These are phyloP conservation scores for Anastatus disparis DNA, from an alignment of 1,140 invertebrate genomes.

Conservation along the genomic window DNA sequence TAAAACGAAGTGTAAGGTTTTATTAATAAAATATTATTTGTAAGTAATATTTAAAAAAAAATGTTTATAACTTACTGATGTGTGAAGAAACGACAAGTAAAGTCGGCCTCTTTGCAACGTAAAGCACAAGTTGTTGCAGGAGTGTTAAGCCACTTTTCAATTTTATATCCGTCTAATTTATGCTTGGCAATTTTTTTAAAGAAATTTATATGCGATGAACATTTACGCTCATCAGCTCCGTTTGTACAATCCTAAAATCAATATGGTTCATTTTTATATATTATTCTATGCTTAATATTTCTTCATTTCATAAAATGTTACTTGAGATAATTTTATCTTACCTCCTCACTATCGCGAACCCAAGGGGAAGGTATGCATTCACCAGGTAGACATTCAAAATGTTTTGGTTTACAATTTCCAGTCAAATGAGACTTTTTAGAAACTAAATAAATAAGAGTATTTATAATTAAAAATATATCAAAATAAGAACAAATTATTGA, in stretches of 20 bases:
- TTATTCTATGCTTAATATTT: too few relatives aligned
- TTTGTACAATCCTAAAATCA: conserved; percentile 70
- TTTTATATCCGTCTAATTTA: conserved; percentile 66
- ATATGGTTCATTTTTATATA: too few relatives aligned
- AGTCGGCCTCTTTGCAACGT: conserved; percentile 70
- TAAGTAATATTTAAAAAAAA: too few relatives aligned
- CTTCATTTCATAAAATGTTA: too few relatives aligned
- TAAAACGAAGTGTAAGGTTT: too few relatives aligned
- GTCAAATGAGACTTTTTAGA: conserved; percentile 43
- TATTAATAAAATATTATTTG: too few relatives aligned
- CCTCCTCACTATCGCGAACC: conserved; percentile 70
- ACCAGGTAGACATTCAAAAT: conserved; percentile 66
- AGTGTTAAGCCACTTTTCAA: conserved; percentile 72
- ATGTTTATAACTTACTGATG: conserved; percentile 71
- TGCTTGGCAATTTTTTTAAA: conserved; percentile 61
- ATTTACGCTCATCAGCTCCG: conserved; percentile 68
- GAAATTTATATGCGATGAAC: conserved; percentile 58
- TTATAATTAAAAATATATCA: too few relatives aligned
- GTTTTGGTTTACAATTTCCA: conserved; percentile 59
- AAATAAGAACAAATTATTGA: neutral
- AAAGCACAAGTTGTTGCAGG: conserved; percentile 70
- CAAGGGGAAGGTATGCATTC: conserved; percentile 68
- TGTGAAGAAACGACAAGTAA: conserved; percentile 73
- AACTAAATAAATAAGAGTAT: conserved; percentile 41
- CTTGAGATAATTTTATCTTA: too few relatives aligned